Percentiles rank a stretch among this genome's conserved stretches.
Evolutionary conservation across 2,888 invertebrate genomes (phyloP).

Genomic region (Pinctada fucata): DNA sequence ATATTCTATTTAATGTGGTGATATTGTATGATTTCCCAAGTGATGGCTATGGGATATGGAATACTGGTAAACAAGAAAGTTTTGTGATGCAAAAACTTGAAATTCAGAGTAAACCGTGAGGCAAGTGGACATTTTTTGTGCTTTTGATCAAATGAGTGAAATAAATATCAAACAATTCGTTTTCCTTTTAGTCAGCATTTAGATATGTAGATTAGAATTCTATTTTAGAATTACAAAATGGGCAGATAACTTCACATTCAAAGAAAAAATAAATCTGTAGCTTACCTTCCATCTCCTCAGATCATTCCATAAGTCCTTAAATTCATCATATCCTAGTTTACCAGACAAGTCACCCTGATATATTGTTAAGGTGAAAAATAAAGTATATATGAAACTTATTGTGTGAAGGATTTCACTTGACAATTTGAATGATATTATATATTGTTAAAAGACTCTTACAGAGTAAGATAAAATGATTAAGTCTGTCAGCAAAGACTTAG

Average conservation of each 20-base stretch:
- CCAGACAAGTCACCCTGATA: conserved; percentile 87
- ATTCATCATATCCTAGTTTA: conserved; percentile 94
- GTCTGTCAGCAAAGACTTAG: too few species aligned
- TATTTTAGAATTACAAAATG: too few species aligned
- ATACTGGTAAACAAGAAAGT: background rate
- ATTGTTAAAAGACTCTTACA: too few species aligned
- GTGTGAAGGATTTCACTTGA: background rate
- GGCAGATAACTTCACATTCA: too few species aligned
- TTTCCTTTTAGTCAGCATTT: too few species aligned
- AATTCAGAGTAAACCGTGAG: background rate
- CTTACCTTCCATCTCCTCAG: conserved; percentile 92
- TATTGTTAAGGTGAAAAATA: conserved; percentile 53
- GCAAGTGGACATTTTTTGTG: too few species aligned
- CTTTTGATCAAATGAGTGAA: too few species aligned
- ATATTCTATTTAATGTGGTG: background rate
- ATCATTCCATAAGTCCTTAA: conserved; percentile 89
- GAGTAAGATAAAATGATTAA: too few species aligned
- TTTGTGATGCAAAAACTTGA: conserved; percentile 5
- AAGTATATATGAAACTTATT: background rate
- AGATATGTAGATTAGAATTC: too few species aligned
- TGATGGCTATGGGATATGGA: too few species aligned
- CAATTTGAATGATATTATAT: too few species aligned
- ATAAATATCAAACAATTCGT: too few species aligned
- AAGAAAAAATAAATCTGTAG: background rate
- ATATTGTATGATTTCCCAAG: background rate